Evolutionary conservation across 2,888 invertebrate genomes (phyloP).

Genomic region (Trissoscelio sp.): DNA sequence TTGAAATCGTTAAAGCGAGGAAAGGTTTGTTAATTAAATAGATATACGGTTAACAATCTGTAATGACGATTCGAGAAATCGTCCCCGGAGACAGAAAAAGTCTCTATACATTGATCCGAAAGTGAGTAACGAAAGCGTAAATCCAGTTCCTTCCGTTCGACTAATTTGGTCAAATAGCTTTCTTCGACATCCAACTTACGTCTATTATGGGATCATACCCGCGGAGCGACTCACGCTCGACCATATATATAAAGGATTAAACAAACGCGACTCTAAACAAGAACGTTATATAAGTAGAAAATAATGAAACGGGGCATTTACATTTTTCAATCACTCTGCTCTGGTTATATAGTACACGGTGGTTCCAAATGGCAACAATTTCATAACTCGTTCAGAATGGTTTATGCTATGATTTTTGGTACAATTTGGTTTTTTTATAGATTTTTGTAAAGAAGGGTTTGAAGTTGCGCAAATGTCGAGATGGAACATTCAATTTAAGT

Average conservation of each 20-base stretch:
- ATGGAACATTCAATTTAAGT: too few species aligned
- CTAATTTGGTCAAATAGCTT: constrained; percentile 70
- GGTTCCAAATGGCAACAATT: too few species aligned
- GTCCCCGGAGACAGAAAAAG: constrained; percentile 27
- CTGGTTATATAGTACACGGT: not conserved
- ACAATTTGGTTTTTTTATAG: too few species aligned
- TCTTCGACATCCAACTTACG: constrained; percentile 32
- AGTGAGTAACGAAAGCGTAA: constrained; percentile 69
- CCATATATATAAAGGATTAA: constrained; percentile 37
- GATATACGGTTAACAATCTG: constrained; percentile 10
- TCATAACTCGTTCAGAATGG: too few species aligned
- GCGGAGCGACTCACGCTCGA: constrained; percentile 10
- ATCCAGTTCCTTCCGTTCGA: constrained; percentile 74
- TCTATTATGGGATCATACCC: constrained; percentile 38
- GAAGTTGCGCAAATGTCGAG: too few species aligned
- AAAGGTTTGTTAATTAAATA: constrained; percentile 26
- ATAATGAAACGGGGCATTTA: constrained; percentile 40
- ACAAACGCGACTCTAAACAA: constrained; percentile 28
- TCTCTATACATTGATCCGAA: constrained; percentile 48
- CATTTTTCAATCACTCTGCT: constrained; percentile 29
- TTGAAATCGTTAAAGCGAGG: not conserved
- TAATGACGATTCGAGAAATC: constrained; percentile 42
- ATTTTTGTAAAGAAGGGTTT: too few species aligned
- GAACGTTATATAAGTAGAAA: constrained; percentile 47
- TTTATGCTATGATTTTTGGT: too few species aligned